Evolutionary conservation across 2,888 invertebrate genomes (phyloP), one percentile per base, ranked within the genome.

Genomic region (Oegoconia quadripuncta): DNA sequence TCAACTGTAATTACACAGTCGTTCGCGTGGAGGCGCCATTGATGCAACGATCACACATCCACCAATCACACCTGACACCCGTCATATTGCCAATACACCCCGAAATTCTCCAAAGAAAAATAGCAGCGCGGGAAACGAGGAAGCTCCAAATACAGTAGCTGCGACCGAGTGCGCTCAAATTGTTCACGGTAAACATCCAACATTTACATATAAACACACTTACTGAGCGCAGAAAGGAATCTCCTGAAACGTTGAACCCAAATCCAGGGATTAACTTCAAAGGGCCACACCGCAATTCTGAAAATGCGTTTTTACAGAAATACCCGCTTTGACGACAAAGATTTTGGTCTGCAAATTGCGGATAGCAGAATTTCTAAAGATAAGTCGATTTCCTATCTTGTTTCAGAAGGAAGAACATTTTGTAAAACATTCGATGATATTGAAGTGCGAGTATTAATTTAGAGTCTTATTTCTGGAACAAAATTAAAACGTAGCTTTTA

Each of bases 301-400:
- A 77, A 82, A 82, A 81, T 80, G 80, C 78, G 75, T 83, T 82
- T 82, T 83, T 80, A 80, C 75, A 77, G 71, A 78, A 80, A 79
- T 75, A 76, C 70, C 63, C 57, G 61, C 75, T 79, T 78, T 76
- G 75, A 74, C 64, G 72, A 73, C 65, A 66, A 68, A 74, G 73
- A 76, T 74, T 75, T 70, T 64, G 77, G n/a, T 77, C 76, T 76
- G 75, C 74, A 67, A 61, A 72, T 74, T 62, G 69, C 42, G 63
- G 62, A 59, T 64, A 62, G 65, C 56, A 62, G 63, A 71, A 71
- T 69, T 71, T 65, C 44, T 47, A 55, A 44, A 59, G 68, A 53
- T 74, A 63, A 71, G 65, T 56, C 55, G 63, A 64, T 71, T 59
- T 41, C 52, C 55, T 62, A 76, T 77, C 73, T 55, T 67, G 66